Conservation (phyloP, 2,797 vertebrate species). For the Phrynocephalus vlangalii region DNA sequence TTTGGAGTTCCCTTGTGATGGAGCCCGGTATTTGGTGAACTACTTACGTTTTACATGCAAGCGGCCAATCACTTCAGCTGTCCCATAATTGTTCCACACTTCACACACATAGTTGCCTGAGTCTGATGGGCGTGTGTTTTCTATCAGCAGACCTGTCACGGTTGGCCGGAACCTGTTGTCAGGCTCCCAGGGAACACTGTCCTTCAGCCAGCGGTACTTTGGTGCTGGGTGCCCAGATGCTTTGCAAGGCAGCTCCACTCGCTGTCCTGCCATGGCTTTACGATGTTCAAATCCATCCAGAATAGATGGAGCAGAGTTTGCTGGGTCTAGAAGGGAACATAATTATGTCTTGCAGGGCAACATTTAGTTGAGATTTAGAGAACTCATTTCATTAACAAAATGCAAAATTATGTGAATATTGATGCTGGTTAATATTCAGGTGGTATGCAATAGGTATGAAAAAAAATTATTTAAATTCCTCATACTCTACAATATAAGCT, state of each 20-base stretch:
- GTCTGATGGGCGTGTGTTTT: constrained; percentile 89
- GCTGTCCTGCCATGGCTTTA: constrained; percentile 94
- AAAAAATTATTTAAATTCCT: no score
- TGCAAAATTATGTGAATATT: neutral
- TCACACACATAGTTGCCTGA: constrained; percentile 95
- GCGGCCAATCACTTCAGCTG: constrained; percentile 91
- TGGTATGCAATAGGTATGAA: neutral
- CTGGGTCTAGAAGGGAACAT: constrained; percentile 84
- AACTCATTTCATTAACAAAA: neutral
- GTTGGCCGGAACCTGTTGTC: constrained; percentile 94
- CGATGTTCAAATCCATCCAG: constrained; percentile 96
- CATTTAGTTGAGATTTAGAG: neutral
- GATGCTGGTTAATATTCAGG: neutral
- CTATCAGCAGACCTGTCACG: constrained; percentile 90
- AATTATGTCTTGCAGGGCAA: neutral
- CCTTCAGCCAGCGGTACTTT: constrained; percentile 97
- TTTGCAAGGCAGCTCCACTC: constrained; percentile 97
- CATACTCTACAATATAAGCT: no score
- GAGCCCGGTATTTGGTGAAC: fast-evolving
- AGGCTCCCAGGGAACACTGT: constrained; percentile 94
- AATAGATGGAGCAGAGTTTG: constrained; percentile 94
- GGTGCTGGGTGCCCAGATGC: constrained; percentile 94
- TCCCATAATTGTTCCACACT: constrained; percentile 98
- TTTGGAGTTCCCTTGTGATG: no score
- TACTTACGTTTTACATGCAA: constrained; percentile 95